phyloP scores from a whole-genome alignment of 2,888 invertebrate genomes.

The Sepioteuthis lessoniana region DNA sequence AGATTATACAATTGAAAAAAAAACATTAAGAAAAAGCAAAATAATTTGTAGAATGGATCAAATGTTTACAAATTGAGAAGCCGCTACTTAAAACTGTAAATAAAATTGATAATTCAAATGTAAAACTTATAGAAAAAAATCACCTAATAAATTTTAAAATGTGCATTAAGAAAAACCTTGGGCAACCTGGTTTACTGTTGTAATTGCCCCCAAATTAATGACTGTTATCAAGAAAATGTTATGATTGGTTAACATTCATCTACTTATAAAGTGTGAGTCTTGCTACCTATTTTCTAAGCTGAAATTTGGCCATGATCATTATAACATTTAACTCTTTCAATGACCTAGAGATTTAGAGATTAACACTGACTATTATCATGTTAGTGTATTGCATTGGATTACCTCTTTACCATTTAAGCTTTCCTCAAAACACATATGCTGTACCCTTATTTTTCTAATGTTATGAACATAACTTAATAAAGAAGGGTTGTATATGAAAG shows the following conservation, averaged over 20 bases:
- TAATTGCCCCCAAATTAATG: neutral
- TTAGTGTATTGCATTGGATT: neutral
- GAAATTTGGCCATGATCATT: neutral
- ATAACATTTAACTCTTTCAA: constrained; percentile 6
- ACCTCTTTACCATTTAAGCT: neutral
- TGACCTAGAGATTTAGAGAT: neutral
- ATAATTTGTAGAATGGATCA: no score
- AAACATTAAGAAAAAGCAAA: no score
- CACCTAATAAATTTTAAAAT: no score
- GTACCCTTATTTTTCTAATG: neutral
- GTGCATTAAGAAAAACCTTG: no score
- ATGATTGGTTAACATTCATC: neutral
- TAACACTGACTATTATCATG: neutral
- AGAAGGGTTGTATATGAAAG: neutral
- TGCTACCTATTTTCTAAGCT: neutral
- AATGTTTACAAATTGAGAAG: no score
- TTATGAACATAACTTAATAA: neutral
- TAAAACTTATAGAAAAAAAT: no score
- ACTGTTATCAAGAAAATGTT: neutral
- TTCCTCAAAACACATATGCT: neutral
- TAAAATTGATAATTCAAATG: no score
- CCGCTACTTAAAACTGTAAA: no score
- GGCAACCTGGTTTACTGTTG: no score
- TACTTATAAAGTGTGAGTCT: neutral
- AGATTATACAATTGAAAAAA: no score